Conservation (phyloP, 1,140 invertebrate species). For the Pomacea maculata region DNA sequence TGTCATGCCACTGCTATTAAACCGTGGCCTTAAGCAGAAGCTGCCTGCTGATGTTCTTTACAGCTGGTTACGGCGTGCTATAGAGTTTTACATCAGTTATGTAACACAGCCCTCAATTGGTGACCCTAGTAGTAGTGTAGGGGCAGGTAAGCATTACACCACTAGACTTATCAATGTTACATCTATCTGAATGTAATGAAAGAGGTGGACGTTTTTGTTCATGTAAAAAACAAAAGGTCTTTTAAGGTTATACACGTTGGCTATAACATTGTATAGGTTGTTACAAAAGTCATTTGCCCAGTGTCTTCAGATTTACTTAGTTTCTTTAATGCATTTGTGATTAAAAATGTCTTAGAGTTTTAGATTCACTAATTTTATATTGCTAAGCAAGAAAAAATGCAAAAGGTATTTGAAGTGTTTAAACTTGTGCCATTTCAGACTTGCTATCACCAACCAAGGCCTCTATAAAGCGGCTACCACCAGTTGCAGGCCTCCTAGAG, state of each 20-base stretch:
- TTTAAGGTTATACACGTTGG: too few species aligned
- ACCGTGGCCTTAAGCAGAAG: conserved; percentile 67
- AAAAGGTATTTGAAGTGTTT: too few species aligned
- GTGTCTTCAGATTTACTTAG: too few species aligned
- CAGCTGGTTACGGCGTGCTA: conserved; percentile 72
- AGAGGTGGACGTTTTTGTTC: too few species aligned
- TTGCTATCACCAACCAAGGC: conserved; percentile 48
- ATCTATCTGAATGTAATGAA: too few species aligned
- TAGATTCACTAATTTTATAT: too few species aligned
- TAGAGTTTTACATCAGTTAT: conserved; percentile 70
- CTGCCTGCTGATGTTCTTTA: conserved; percentile 75
- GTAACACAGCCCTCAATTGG: conserved; percentile 49
- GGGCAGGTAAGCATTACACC: conserved; percentile 20
- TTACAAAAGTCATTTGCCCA: too few species aligned
- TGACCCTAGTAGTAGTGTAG: conserved; percentile 2
- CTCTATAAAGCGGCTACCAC: conserved; percentile 25
- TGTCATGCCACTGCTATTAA: conserved; percentile 76
- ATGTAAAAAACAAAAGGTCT: too few species aligned
- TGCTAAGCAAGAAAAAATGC: too few species aligned
- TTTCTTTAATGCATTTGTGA: too few species aligned
- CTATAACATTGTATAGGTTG: too few species aligned
- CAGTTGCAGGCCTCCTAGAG: conserved; percentile 58
- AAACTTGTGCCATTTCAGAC: conserved; percentile 31
- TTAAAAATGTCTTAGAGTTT: too few species aligned
- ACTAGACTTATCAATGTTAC: background rate